A percentile compares a stretch with the other conserved stretches of the same genome.
phyloP scores from a whole-genome alignment of 2,113 vertebrate species.

The Mesocricetus auratus region DNA sequence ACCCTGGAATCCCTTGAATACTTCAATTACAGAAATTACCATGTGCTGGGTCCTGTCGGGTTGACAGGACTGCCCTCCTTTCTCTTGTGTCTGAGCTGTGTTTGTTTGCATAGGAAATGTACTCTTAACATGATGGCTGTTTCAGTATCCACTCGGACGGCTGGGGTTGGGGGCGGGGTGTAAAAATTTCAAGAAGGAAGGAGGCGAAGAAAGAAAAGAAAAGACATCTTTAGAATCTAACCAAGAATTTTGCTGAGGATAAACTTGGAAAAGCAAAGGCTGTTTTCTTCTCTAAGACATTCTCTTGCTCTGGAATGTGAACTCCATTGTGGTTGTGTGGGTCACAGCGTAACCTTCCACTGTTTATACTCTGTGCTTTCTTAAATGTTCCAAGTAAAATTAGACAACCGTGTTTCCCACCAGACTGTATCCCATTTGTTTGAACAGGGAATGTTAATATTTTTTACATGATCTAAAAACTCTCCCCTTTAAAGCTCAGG shows the following conservation, averaged over 20 bases:
- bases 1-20: conserved; percentile 70
- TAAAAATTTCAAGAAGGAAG: conserved; percentile 69
- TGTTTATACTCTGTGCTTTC: conserved; percentile 66
- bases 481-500: conserved; percentile 27
- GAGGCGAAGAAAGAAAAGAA: conserved; percentile 54
- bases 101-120: conserved; percentile 79
- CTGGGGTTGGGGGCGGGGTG: not conserved
- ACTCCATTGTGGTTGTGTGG: not conserved
- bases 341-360: conserved; percentile 40
- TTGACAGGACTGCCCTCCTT: conserved; percentile 67
- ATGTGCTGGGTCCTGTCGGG: conserved; percentile 43
- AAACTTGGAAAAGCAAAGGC: conserved; percentile 30
- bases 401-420: conserved; percentile 77
- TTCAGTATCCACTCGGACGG: conserved; percentile 77
- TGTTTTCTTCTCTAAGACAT: conserved; percentile 54
- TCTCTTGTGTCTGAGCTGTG: conserved; percentile 46
- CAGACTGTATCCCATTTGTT: conserved; percentile 78
- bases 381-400: conserved; percentile 73
- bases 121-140: conserved; percentile 67
- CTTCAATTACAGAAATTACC: conserved; percentile 74
- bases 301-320: not conserved
- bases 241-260: not conserved
- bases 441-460: conserved; percentile 79
- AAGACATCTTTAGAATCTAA: conserved; percentile 17
- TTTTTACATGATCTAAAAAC: conserved; percentile 75